Evolutionary conservation across 2,888 invertebrate species (phyloP), one percentile per base, ranked within the genome.

Genomic region (Buathra laborator): DNA sequence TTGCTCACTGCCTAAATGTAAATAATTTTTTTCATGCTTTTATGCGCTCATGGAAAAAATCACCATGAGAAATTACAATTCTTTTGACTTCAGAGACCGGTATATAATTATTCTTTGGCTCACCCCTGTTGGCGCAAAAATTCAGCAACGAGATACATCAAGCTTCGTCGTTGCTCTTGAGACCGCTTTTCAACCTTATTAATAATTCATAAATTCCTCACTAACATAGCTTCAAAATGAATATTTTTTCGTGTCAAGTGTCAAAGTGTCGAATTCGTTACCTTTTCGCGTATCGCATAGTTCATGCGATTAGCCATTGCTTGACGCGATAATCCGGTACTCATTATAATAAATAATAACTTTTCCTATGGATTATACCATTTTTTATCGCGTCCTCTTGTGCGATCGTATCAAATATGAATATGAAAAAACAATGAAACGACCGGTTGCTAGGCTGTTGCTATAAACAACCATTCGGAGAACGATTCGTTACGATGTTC

Each of bases 61-160:
- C 4, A 37, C 29, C 19, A n/a, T n/a, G 37, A 81, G 32, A 56
- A 67, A 32, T 43, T 16, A 37, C 7, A 9, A 16, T 68, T 37
- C 29, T 46, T n/a, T 5, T 10, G 12, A 24, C 1, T 29, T 4
- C 24, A 14, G 10, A 5, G 29, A 12, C 14, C 1, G 46, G 24
- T 37, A 48, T 29, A 9, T 64, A 67, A 72, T 74, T 43, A 71
- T 76, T 56, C 68, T 83, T 37, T 32, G 46, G 81, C 88, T 90
- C 84, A 95, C 64, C 97, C 96, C 89, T 96, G 96, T 88, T 96
- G 96, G 88, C 94, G 94, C 87, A 97, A 94, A 94, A 96, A 97
- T 12, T 95, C 95, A 66, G 95, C 94, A 86, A 97, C 96, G 79
- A 98, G 94, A 92, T 97, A 96, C 12, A 96, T 91, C 84, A 93